These are phyloP conservation scores for Amiota mariae DNA, from an alignment of 2,888 invertebrate species.

Conservation along the genomic window DNA sequence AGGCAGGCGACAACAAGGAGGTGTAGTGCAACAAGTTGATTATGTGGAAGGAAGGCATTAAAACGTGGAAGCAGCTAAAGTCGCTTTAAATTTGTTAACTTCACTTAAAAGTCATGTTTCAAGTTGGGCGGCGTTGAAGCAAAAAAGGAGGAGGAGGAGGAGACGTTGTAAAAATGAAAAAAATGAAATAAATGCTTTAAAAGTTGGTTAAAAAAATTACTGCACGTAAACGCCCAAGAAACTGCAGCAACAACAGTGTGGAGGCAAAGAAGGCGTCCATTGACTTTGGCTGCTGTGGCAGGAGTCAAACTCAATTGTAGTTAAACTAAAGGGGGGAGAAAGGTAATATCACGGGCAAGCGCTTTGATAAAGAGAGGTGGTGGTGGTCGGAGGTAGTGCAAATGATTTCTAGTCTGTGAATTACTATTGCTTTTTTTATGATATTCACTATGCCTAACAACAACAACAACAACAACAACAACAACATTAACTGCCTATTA, in stretches of 20 bases:
- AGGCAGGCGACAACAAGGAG: background rate
- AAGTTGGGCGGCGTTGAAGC: background rate
- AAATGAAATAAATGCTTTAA: background rate
- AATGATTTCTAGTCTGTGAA: no score
- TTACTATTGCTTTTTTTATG: no score
- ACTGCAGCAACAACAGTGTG: background rate
- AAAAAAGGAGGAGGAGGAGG: constrained; percentile 7
- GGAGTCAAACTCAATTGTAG: background rate
- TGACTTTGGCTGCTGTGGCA: background rate
- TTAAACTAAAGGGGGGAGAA: background rate
- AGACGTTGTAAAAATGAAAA: background rate
- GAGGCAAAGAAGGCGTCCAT: background rate
- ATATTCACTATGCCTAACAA: no score
- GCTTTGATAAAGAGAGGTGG: no score
- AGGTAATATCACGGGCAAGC: background rate
- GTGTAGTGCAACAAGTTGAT: background rate
- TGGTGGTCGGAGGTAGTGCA: no score
- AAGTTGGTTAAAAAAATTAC: constrained; percentile 9
- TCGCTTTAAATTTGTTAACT: constrained; percentile 26
- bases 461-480: no score
- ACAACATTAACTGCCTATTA: no score
- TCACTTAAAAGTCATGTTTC: constrained; percentile 10
- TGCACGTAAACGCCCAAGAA: constrained; percentile 25
- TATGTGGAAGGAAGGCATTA: background rate
- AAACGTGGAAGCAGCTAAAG: background rate